These are phyloP conservation scores for Conomelus anceps DNA, from an alignment of 2,888 invertebrate species.

Conservation along the genomic window DNA sequence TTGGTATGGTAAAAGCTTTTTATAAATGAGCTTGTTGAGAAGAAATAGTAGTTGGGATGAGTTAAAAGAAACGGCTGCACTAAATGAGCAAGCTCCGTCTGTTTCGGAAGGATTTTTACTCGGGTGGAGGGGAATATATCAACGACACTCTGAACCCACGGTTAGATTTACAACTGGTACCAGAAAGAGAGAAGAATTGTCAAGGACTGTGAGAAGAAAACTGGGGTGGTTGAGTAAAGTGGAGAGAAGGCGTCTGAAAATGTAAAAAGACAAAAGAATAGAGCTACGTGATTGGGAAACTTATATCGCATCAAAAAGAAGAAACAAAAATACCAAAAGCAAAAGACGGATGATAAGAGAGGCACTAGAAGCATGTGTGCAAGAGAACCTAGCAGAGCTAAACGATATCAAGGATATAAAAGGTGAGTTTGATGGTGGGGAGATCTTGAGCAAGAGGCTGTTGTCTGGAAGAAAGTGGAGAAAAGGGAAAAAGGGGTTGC, in stretches of 20 bases:
- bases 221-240: not conserved
- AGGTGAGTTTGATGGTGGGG: not conserved
- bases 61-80: not conserved
- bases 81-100: not conserved
- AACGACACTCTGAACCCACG: not conserved
- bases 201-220: not conserved
- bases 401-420: not conserved
- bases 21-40: not conserved
- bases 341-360: not conserved
- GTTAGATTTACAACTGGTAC: not conserved
- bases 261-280: not conserved
- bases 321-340: not conserved
- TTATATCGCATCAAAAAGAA: not conserved
- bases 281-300: not conserved
- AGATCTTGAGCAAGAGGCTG: not conserved
- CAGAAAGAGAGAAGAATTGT: not conserved
- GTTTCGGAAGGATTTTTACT: not conserved
- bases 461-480: not conserved
- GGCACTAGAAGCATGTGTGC: not conserved
- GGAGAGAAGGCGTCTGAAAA: no score
- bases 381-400: no score
- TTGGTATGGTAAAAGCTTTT: not conserved
- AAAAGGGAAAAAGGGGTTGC: not conserved
- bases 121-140: not conserved
- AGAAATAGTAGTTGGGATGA: not conserved